A percentile compares a stretch with the other conserved stretches of the same genome.
Conservation (phyloP, 2,888 invertebrate species). For the Camptogramma bilineatum region DNA sequence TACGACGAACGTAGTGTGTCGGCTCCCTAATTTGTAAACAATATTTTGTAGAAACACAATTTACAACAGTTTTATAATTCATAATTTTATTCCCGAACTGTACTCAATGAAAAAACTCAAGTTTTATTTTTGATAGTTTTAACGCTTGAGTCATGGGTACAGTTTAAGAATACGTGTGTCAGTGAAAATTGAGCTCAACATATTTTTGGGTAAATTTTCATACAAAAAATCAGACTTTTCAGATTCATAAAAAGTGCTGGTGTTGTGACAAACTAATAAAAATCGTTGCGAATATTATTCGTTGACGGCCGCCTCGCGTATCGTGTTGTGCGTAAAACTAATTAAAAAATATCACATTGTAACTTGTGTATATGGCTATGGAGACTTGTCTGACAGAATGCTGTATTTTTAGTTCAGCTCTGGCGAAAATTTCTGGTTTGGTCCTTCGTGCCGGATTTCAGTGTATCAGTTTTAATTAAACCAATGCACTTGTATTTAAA, state of each 20-base stretch:
- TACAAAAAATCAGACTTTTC: conserved; percentile 39
- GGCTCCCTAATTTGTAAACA: too few species aligned
- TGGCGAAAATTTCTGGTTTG: conserved; percentile 3
- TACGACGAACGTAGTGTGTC: too few species aligned
- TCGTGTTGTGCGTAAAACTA: conserved; percentile 60
- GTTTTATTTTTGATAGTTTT: too few species aligned
- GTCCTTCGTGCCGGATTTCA: conserved; percentile 9
- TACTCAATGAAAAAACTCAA: too few species aligned
- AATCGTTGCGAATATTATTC: conserved; percentile 57
- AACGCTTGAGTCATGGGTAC: neutral
- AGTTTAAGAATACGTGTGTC: conserved; percentile 1
- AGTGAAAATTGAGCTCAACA: conserved; percentile 23
- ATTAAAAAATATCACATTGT: conserved; percentile 73
- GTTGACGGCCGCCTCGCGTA: conserved; percentile 52
- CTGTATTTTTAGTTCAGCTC: conserved; percentile 49
- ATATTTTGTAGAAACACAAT: neutral
- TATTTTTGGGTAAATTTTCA: conserved; percentile 30
- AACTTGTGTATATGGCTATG: conserved; percentile 81
- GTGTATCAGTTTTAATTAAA: too few species aligned
- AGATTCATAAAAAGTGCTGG: conserved; percentile 65
- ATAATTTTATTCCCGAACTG: too few species aligned
- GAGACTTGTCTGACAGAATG: conserved; percentile 64
- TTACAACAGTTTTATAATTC: neutral
- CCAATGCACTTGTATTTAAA: too few species aligned
- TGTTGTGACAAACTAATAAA: conserved; percentile 62